A percentile compares a stretch with the other conserved stretches of the same genome.
These are phyloP conservation scores for Sebastes schlegelii DNA, from an alignment of 2,113 vertebrate genomes.

Conservation along the genomic window DNA sequence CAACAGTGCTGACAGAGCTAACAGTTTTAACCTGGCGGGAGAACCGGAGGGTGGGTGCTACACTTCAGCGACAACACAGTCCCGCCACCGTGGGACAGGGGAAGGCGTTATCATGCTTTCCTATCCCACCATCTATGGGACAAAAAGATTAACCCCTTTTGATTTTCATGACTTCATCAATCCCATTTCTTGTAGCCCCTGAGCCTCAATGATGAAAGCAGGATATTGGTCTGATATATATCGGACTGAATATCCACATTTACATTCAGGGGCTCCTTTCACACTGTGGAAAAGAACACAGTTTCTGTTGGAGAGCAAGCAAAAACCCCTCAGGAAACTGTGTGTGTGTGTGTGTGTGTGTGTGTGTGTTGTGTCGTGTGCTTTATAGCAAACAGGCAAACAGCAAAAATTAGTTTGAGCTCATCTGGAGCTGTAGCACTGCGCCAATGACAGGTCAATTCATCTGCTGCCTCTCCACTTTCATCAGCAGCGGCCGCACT, in stretches of 20 bases:
- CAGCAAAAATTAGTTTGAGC: slow-evolving; percentile 28
- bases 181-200: not conserved
- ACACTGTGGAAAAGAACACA: not conserved
- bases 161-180: not conserved
- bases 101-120: too few species aligned
- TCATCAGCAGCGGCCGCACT: slow-evolving; percentile 27
- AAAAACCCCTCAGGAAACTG: not conserved
- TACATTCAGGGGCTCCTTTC: not conserved
- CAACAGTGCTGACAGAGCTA: too few species aligned
- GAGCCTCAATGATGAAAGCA: not conserved
- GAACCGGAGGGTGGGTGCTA: too few species aligned
- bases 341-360: too few species aligned
- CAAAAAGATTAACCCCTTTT: not conserved
- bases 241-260: not conserved
- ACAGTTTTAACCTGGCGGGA: too few species aligned
- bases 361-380: not conserved
- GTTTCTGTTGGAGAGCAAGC: not conserved
- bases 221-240: not conserved
- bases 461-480: slow-evolving; percentile 43
- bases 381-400: not conserved
- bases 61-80: too few species aligned
- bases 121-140: not conserved
- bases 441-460: slow-evolving; percentile 56
- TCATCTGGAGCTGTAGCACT: slow-evolving; percentile 30
- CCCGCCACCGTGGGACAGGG: too few species aligned